phyloP scores from a whole-genome alignment of 2,113 vertebrate genomes.

The Pionites leucogaster region DNA sequence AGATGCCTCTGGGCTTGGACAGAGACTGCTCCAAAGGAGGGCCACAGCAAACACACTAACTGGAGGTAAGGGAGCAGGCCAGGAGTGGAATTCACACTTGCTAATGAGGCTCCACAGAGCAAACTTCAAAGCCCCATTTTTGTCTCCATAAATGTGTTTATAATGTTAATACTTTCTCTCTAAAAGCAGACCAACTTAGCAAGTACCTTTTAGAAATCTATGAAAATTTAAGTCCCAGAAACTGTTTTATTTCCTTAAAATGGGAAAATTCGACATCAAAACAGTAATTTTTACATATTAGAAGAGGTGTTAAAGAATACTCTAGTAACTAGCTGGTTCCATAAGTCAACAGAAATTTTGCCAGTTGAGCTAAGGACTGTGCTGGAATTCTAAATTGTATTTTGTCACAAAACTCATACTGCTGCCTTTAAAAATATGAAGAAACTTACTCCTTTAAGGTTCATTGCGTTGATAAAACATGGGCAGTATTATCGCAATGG shows the following conservation, averaged over 20 bases:
- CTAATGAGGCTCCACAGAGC: not conserved
- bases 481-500: rapidly evolving
- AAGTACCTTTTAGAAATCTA: not conserved
- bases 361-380: not conserved
- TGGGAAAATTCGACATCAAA: not conserved
- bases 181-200: not conserved
- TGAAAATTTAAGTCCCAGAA: not conserved
- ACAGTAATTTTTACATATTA: not conserved
- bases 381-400: not conserved
- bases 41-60: not conserved
- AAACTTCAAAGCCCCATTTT: not conserved
- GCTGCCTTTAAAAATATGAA: not conserved
- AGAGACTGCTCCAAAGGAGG: not conserved
- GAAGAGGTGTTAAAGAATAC: not conserved
- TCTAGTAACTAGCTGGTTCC: not conserved
- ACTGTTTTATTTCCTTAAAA: not conserved
- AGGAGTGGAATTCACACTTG: not conserved
- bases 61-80: not conserved
- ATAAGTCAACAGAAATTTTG: not conserved
- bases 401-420: not conserved
- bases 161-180: not conserved
- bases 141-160: not conserved
- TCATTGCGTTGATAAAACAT: not conserved
- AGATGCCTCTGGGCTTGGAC: not conserved
- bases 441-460: not conserved